Percentiles rank a stretch among this genome's conserved stretches.
phyloP scores from a whole-genome alignment of 2,888 invertebrate genomes.

The Horisme vitalbata region DNA sequence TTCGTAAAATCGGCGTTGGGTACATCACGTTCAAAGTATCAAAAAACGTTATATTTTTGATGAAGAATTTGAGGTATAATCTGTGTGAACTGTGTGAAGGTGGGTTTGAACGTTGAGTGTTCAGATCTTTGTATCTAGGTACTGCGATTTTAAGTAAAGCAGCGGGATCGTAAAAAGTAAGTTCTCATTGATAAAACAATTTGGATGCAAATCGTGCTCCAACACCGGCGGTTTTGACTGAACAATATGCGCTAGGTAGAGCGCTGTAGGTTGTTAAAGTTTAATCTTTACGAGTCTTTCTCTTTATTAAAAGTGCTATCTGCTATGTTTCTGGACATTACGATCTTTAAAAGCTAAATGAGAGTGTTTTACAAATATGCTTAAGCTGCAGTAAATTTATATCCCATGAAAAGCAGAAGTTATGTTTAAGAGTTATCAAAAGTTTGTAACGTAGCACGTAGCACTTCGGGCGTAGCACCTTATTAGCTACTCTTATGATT shows the following conservation, averaged over 20 bases:
- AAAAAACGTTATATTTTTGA: too few relatives aligned
- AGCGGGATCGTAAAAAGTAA: constrained; percentile 31
- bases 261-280: constrained; percentile 28
- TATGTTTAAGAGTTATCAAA: too few relatives aligned
- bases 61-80: too few relatives aligned
- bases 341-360: constrained; percentile 8
- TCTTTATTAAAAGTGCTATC: constrained; percentile 27
- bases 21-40: too few relatives aligned
- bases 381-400: constrained; percentile 7
- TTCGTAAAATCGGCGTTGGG: too few relatives aligned
- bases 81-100: too few relatives aligned
- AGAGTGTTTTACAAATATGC: constrained; percentile 5
- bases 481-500: too few relatives aligned
- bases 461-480: too few relatives aligned
- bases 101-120: too few relatives aligned
- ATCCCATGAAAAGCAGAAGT: too few relatives aligned
- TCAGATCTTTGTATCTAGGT: too few relatives aligned
- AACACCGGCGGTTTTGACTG: constrained; percentile 29
- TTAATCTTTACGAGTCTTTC: constrained; percentile 32
- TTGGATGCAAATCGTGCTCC: constrained; percentile 35
- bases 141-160: constrained; percentile 22
- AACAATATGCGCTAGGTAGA: constrained; percentile 31
- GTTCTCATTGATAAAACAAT: constrained; percentile 37
- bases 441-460: too few relatives aligned
- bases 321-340: constrained; percentile 14